These are phyloP conservation scores for Temnothorax longispinosus DNA, from an alignment of 1,140 invertebrate genomes.

Conservation along the genomic window DNA sequence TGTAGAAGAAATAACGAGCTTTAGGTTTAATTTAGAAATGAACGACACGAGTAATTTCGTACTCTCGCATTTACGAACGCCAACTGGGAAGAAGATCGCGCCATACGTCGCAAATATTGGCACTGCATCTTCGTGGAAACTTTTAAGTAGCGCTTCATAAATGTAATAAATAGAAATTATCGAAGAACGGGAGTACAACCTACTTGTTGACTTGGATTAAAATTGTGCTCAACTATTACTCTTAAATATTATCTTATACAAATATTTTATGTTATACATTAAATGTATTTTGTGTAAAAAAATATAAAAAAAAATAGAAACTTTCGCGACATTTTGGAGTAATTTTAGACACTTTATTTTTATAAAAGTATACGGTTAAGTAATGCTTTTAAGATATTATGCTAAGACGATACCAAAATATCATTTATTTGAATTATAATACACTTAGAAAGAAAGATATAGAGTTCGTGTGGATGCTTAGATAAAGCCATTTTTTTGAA, in stretches of 20 bases:
- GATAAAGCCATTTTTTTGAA: not conserved
- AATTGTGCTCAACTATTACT: not conserved
- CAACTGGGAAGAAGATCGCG: slow-evolving; percentile 25
- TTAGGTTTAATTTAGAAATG: slow-evolving; percentile 37
- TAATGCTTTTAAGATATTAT: not conserved
- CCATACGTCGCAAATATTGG: slow-evolving; percentile 42
- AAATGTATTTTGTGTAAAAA: not conserved
- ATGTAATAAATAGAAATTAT: slow-evolving; percentile 14
- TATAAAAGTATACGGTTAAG: not conserved
- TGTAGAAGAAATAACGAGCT: not conserved
- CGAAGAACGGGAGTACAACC: not conserved
- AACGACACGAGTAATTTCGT: slow-evolving; percentile 47
- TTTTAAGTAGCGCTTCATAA: not conserved
- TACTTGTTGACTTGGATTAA: not conserved
- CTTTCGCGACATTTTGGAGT: not conserved
- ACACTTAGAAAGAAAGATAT: not conserved
- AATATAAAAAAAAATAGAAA: not conserved
- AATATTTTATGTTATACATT: not conserved
- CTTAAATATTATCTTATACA: not conserved
- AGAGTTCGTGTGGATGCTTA: not conserved
- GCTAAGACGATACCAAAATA: not conserved
- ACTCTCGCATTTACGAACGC: not conserved
- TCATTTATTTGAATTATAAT: not conserved
- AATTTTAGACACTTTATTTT: not conserved
- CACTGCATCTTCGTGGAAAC: not conserved